Evolutionary conservation across 2,797 vertebrate genomes (phyloP).

Genomic region (Myiotriccus ornatus): DNA sequence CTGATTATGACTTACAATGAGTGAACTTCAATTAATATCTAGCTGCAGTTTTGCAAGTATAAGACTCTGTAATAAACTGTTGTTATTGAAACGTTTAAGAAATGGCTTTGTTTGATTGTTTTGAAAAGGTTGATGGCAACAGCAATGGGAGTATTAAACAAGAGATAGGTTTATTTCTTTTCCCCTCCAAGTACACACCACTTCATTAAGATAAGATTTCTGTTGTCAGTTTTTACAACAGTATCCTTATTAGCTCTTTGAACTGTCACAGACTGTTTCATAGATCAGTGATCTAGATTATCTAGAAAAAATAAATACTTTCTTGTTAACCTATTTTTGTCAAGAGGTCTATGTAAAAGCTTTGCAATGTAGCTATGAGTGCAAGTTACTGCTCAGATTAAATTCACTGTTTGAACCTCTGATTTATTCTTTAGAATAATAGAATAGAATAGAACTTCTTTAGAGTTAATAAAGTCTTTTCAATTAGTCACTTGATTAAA

Average conservation of each 20-base stretch:
- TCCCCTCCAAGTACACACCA: not conserved
- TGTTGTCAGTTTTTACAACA: not conserved
- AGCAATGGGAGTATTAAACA: not conserved
- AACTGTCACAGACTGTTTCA: not conserved
- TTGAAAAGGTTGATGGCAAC: not conserved
- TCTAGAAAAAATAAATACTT: not conserved
- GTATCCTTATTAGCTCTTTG: not conserved
- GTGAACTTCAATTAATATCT: not conserved
- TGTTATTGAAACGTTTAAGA: not conserved
- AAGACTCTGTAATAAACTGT: not conserved
- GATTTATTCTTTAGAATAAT: not conserved
- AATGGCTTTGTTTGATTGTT: not conserved
- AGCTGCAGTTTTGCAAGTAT: not conserved
- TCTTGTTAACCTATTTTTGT: not conserved
- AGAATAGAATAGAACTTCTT: not conserved
- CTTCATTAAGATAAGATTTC: not conserved
- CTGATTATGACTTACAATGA: not conserved
- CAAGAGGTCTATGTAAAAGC: not conserved
- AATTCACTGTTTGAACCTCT: not conserved
- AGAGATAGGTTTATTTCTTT: not conserved
- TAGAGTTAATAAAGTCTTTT: not conserved
- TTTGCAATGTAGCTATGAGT: not conserved
- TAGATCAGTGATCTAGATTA: not conserved
- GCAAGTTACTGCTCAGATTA: not conserved
- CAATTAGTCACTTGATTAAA: not conserved